Conservation (phyloP, 2,888 invertebrate genomes). For the Eretmocerus hayati region DNA sequence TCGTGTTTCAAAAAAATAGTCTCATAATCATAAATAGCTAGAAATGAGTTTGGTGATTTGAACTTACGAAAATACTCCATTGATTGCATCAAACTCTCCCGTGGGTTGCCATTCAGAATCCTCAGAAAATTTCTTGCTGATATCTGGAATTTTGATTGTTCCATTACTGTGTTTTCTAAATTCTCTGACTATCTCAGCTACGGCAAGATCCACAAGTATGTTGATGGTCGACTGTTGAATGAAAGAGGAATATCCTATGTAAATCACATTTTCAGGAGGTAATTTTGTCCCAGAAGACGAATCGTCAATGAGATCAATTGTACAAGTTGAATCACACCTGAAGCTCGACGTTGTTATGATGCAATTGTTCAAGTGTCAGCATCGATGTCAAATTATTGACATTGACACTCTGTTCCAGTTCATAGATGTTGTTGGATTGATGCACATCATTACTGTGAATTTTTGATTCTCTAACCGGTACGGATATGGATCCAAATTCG, state of each 20-base stretch:
- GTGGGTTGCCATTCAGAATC: not conserved
- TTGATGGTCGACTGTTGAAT: conserved; percentile 12
- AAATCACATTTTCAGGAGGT: no score
- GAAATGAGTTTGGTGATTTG: no score
- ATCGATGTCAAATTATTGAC: not conserved
- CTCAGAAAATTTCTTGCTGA: conserved; percentile 2
- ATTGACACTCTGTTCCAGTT: not conserved
- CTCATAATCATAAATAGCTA: no score
- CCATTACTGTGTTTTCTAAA: conserved; percentile 12
- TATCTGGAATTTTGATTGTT: conserved; percentile 11
- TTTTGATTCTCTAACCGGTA: not conserved
- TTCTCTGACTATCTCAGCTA: conserved; percentile 7
- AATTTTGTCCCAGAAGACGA: no score
- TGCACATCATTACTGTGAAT: not conserved
- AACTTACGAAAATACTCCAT: conserved; percentile 15
- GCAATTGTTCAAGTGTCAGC: not conserved
- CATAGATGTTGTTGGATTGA: not conserved
- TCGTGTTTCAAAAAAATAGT: no score
- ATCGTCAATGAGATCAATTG: no score
- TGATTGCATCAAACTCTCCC: conserved; percentile 7
- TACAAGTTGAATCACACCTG: not conserved
- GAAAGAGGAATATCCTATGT: not conserved
- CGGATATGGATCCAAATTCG: conserved; percentile 3
- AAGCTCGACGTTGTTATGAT: not conserved
- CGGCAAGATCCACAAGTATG: conserved; percentile 10